phyloP scores from a whole-genome alignment of 2,797 vertebrate genomes.

The Chiloscyllium punctatum region DNA sequence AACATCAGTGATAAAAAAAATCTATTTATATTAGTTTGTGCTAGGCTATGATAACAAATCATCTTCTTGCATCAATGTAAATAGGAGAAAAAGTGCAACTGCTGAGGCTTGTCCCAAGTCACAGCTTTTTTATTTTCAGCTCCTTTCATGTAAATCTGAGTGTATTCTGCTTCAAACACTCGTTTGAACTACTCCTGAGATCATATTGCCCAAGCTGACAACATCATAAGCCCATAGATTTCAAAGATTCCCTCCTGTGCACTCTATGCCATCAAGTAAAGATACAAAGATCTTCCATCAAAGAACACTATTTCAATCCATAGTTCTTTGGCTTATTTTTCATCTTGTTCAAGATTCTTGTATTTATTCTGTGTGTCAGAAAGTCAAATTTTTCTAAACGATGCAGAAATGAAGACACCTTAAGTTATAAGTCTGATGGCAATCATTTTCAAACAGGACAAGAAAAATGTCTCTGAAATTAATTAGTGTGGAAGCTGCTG shows the following conservation, averaged over 20 bases:
- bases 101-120: neutral
- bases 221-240: slow-evolving; percentile 26
- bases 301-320: slow-evolving; percentile 30
- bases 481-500: neutral
- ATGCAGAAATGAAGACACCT: slow-evolving; percentile 5
- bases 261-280: slow-evolving; percentile 22
- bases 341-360: slow-evolving; percentile 10
- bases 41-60: neutral
- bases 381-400: slow-evolving; percentile 18
- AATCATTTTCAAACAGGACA: slow-evolving; percentile 29
- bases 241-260: slow-evolving; percentile 34
- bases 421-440: neutral
- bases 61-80: slow-evolving; percentile 7
- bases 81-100: slow-evolving; percentile 15
- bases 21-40: neutral
- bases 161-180: slow-evolving; percentile 31
- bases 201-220: slow-evolving; percentile 35
- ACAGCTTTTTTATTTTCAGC: slow-evolving; percentile 30
- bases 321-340: neutral
- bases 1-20: neutral
- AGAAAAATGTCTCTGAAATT: slow-evolving; percentile 19
- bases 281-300: slow-evolving; percentile 22
- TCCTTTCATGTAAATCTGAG: slow-evolving; percentile 37
- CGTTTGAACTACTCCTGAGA: slow-evolving; percentile 31
- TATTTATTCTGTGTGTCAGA: slow-evolving; percentile 13